phyloP scores from a whole-genome alignment of 2,113 vertebrate species.

The Trogon surrucura region DNA sequence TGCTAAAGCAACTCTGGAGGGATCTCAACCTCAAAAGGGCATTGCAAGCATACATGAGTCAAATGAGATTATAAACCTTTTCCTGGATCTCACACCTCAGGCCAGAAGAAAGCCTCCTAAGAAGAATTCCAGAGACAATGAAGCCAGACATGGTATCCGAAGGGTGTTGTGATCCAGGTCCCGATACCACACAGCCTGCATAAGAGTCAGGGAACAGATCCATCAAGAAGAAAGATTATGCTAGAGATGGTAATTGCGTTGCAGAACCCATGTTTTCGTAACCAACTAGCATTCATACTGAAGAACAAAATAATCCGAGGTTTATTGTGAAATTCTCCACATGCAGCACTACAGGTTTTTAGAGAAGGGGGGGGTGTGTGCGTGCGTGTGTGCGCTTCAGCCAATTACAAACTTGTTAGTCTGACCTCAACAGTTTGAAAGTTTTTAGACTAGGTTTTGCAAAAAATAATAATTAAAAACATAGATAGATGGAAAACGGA shows the following conservation, averaged over 20 bases:
- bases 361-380: not conserved
- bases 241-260: not conserved
- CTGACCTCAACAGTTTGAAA: not conserved
- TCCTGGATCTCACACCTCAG: conserved; percentile 21
- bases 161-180: not conserved
- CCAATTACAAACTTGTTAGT: not conserved
- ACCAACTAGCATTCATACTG: not conserved
- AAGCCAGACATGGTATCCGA: not conserved
- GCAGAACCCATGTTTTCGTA: not conserved
- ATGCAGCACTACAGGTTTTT: not conserved
- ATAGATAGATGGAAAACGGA: not conserved
- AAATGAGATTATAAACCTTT: not conserved
- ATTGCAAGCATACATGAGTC: not conserved
- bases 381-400: not conserved
- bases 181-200: not conserved
- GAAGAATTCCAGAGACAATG: conserved; percentile 6
- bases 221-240: not conserved
- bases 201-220: conserved; percentile 15
- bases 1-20: not conserved
- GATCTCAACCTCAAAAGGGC: not conserved
- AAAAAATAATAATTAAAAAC: not conserved
- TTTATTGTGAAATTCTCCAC: not conserved
- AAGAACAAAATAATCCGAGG: not conserved
- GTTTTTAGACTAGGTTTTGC: not conserved
- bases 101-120: conserved; percentile 35